Evolutionary conservation across 1,140 invertebrate genomes (phyloP).

Genomic region (Polyergus mexicanus): DNA sequence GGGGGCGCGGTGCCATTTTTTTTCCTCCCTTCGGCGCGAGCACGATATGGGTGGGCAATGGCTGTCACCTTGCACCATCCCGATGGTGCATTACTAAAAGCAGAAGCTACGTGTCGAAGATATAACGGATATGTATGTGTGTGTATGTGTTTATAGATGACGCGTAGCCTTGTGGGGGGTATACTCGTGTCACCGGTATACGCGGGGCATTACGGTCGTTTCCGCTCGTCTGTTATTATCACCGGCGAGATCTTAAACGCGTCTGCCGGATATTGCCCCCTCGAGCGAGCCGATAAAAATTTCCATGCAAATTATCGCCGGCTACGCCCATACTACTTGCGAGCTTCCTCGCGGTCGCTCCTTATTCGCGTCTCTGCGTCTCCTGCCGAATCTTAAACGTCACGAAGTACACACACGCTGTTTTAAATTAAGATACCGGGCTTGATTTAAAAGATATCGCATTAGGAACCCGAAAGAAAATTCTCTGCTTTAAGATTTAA

Average conservation of each 20-base stretch:
- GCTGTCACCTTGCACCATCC: slow-evolving; percentile 56
- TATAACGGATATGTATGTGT: slow-evolving; percentile 27
- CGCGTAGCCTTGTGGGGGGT: slow-evolving; percentile 40
- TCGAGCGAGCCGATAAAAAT: slow-evolving; percentile 77
- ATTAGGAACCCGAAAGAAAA: neutral
- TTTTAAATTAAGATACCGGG: neutral
- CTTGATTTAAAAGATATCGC: neutral
- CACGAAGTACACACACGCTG: neutral
- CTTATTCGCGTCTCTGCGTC: slow-evolving; percentile 51
- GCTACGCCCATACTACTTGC: slow-evolving; percentile 74
- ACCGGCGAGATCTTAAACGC: slow-evolving; percentile 74
- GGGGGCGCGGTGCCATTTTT: slow-evolving; percentile 65
- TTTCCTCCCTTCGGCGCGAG: slow-evolving; percentile 43
- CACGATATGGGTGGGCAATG: slow-evolving; percentile 69
- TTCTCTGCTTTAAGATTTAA: slow-evolving; percentile 6
- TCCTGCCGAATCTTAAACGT: neutral
- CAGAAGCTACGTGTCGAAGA: slow-evolving; percentile 68
- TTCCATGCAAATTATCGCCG: slow-evolving; percentile 80
- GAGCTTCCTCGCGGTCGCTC: slow-evolving; percentile 41
- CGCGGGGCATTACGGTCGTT: slow-evolving; percentile 65
- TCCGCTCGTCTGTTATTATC: slow-evolving; percentile 77
- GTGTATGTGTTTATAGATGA: slow-evolving; percentile 34
- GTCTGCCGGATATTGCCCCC: slow-evolving; percentile 79
- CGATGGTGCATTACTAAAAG: slow-evolving; percentile 59
- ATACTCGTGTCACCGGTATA: slow-evolving; percentile 64